Evolutionary conservation across 2,888 invertebrate genomes (phyloP), one percentile per base, ranked within the genome.

Genomic region (Lasioglossum lativentre): DNA sequence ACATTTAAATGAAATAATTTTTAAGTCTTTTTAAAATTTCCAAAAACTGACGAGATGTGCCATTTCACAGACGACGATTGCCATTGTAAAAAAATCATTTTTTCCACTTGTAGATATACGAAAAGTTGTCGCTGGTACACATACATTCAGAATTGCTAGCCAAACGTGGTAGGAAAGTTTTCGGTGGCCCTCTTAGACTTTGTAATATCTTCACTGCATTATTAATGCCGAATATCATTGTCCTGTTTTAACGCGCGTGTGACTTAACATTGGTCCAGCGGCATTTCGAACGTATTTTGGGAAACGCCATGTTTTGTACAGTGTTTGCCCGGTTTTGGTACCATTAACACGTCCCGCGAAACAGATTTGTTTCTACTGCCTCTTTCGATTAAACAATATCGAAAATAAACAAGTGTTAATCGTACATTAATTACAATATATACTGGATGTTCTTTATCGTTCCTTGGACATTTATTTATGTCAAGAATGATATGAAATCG

Each of bases 161-260:
- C 66, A 27, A 27, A 59, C 59, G 27, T 12, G 27, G 5, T 27
- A 14, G 40, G 23, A n/a, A 59, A 75, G 45, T 66, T 14, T 42
- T 34, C n/a, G 16, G 8, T 30, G 47, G 56, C 52, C 38, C 45
- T 14, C 47, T 56, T 75, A 12, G n/a, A 70, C 52, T 66, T 80
- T 80, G n/a, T 78, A 78, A 75, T 75, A 16, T 68, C 40, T 27
- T 6, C 34, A 47, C n/a, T 42, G 59, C 38, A 59, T 77, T 70
- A 80, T 75, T 80, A 70, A 56, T 70, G 42, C 16, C 34, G 68
- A 76, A 30, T 68, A 63, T 47, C 47, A 42, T 84, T 63, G 8
- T 70, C 52, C 56, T 30, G 59, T 47, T 66, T 59, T 83, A 12
- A 59, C 40, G 66, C 73, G 72, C 66, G 68, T 73, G 30, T 34